Evolutionary conservation across 2,113 vertebrate species (phyloP).

Genomic region (Helogale parvula): DNA sequence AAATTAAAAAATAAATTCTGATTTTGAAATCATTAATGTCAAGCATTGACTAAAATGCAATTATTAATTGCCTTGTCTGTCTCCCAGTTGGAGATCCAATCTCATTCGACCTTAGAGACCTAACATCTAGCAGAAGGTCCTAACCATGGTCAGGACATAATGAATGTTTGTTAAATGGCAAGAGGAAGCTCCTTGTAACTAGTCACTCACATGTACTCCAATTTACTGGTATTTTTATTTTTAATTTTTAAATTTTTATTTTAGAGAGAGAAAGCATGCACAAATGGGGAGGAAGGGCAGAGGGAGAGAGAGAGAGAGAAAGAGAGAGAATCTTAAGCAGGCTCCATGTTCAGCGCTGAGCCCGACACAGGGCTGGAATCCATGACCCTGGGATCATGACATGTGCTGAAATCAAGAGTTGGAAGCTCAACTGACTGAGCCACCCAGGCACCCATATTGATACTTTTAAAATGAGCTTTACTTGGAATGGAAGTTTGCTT

Average conservation of each 20-base stretch:
- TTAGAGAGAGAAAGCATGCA: no score
- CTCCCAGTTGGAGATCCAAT: neutral
- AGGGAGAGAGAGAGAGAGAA: no score
- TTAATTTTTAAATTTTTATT: no score
- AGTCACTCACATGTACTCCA: neutral
- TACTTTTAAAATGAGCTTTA: constrained; percentile 1
- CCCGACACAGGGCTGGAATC: no score
- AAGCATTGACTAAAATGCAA: neutral
- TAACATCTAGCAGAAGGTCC: neutral
- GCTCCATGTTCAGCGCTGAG: no score
- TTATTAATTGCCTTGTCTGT: neutral
- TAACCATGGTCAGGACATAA: neutral
- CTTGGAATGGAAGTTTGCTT: neutral
- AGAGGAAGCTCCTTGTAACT: neutral
- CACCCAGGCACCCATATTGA: neutral
- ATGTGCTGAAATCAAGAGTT: no score
- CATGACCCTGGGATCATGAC: no score
- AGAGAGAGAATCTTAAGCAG: no score
- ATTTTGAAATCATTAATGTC: constrained; percentile 17
- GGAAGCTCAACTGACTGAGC: no score
- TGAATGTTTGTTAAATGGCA: neutral
- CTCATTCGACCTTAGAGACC: neutral
- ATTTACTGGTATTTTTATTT: neutral
- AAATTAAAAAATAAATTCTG: neutral
- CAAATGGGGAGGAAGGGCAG: no score